Base-by-base conservation (phyloP, 2,888 invertebrate species). In the Cephus spinipes region DNA sequence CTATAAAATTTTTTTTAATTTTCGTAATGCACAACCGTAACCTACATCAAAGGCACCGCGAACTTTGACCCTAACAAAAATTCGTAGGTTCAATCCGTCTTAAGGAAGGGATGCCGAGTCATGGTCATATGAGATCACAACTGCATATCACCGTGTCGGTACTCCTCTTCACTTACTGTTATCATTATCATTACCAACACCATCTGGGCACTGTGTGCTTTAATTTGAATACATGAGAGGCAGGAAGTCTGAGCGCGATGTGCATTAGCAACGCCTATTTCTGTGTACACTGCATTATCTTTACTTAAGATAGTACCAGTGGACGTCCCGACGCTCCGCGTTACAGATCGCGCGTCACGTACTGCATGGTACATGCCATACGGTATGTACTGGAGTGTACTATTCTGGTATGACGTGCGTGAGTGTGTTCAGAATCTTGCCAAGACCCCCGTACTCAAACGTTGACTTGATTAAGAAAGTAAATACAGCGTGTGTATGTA, bases 151-250 rank as follows among this genome's bases (percentile, higher is more conserved):
- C 55, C 23, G 55, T 55, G 55, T 55, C 55, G 55, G 23, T 55
- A 55, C 55, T 55, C 9, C 9, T 55, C 55, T 23, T 55, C 55
- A 2, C 23, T 55, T 55, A 55, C 23, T 23, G 55, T 15, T 40
- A 77, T 86, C 87, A 86, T 88, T 85, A 87, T 82, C 86, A 84
- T 87, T 83, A 84, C 80, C 80, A 81, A 80, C 83, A 80, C 83
- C 83, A 79, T 82, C 81, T 79, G 82, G 83, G 80, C 80, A 85
- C 86, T 85, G 84, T 82, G 86, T 86, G 85, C 77, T 87, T 88
- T 85, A 88, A 89, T 89, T 89, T 89, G 89, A 89, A 89, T 89
- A 88, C 88, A 87, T 84, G 85, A 23, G 23, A 86, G 85, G 83
- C 89, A 88, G 88, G 88, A 88, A 87, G 86, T 85, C 83, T 74